A percentile compares a stretch with the other conserved stretches of the same genome.
Conservation (phyloP, 2,797 vertebrate species). For the Macroramphosus scolopax region DNA sequence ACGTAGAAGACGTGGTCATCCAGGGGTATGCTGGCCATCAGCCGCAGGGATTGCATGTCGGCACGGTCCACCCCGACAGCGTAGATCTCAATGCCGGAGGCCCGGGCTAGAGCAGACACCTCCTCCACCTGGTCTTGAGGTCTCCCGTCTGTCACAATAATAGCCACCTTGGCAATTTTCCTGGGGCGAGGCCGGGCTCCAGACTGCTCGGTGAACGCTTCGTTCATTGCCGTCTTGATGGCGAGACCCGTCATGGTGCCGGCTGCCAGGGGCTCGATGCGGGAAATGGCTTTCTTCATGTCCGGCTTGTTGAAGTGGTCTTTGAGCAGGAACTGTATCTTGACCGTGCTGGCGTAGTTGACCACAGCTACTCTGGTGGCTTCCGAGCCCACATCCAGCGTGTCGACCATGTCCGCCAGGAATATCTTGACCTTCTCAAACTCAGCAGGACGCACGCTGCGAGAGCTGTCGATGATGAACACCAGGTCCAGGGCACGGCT, state of each 20-base stretch:
- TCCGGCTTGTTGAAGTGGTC: slow-evolving; percentile 81
- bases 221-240: slow-evolving; percentile 90
- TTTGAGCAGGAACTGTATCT: slow-evolving; percentile 92
- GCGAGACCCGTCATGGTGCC: slow-evolving; percentile 96
- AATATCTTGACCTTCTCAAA: slow-evolving; percentile 97
- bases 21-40: slow-evolving; percentile 88
- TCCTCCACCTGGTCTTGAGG: slow-evolving; percentile 90
- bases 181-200: slow-evolving; percentile 85
- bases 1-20: slow-evolving; percentile 93
- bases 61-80: slow-evolving; percentile 89
- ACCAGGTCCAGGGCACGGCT: slow-evolving; percentile 89
- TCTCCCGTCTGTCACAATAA: slow-evolving; percentile 93
- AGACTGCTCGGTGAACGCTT: slow-evolving; percentile 89
- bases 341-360: slow-evolving; percentile 94
- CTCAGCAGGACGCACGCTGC: slow-evolving; percentile 92
- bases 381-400: slow-evolving; percentile 85
- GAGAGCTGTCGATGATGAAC: slow-evolving; percentile 95
- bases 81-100: slow-evolving; percentile 79
- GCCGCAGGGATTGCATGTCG: slow-evolving; percentile 84
- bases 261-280: slow-evolving; percentile 89
- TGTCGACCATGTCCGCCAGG: slow-evolving; percentile 91
- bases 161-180: slow-evolving; percentile 87
- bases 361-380: slow-evolving; percentile 90
- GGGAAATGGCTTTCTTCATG: slow-evolving; percentile 88
- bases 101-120: slow-evolving; percentile 73